A percentile compares a stretch with the other conserved stretches of the same genome.
phyloP scores from a whole-genome alignment of 2,113 vertebrate species.

The Hyperopisus bebe region DNA sequence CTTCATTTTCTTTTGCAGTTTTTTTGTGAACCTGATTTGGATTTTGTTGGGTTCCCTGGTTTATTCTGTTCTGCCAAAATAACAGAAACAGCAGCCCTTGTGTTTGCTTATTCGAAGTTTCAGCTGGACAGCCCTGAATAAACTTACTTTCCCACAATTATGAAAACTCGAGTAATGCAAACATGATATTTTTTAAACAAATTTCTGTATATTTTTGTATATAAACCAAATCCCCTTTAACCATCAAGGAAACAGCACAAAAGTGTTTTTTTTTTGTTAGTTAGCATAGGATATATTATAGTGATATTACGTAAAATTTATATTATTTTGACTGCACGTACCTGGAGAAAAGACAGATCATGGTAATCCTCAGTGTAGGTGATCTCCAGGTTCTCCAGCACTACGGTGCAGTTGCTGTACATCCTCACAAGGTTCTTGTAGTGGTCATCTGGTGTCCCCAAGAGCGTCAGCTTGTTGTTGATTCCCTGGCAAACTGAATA shows the following conservation, averaged over 20 bases:
- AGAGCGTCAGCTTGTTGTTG: slow-evolving; percentile 72
- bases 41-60: background rate
- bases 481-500: slow-evolving; percentile 81
- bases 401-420: slow-evolving; percentile 86
- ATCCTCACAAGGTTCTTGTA: slow-evolving; percentile 82
- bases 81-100: background rate
- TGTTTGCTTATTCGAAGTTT: background rate
- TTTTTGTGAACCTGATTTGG: background rate
- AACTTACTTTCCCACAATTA: background rate
- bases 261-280: background rate
- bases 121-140: background rate
- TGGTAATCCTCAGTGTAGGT: slow-evolving; percentile 70
- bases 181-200: background rate
- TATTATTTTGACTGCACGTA: slow-evolving; percentile 37
- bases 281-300: background rate
- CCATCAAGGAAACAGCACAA: background rate
- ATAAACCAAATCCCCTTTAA: background rate
- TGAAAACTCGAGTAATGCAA: background rate
- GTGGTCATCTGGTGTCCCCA: slow-evolving; percentile 79
- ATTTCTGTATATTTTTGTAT: background rate
- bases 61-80: background rate
- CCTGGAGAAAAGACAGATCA: slow-evolving; percentile 85
- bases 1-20: background rate
- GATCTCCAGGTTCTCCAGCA: slow-evolving; percentile 90
- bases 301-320: background rate